Base-by-base conservation (phyloP, 2,797 vertebrate species). In the Darevskia mixta region DNA sequence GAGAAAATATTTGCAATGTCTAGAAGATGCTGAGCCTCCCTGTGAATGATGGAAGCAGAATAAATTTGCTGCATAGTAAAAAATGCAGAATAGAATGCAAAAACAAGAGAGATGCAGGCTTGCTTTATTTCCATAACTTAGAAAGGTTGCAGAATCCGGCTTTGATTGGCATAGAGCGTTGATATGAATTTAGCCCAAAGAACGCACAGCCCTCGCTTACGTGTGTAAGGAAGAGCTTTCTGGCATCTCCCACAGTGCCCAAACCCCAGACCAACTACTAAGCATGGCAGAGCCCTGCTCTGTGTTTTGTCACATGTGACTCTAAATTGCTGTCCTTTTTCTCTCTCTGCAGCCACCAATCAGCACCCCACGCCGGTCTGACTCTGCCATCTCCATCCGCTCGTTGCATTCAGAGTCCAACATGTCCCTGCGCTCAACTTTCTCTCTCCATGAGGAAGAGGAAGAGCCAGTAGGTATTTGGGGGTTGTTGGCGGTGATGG, bases 381-480 rank as follows among this genome's bases (percentile, higher is more conserved):
- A 99, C 95, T 99, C 99, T 0, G 98, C 98, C 87, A 99, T 99
- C 96, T 99, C 99, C 0, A 96, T 99, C 79, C 98, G 99, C 76
- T 99, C 99, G 0, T 95, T 99, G 90, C 99, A 99, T 93, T 99
- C 99, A 0, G 99, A 99, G 96, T 99, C 99, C 97, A 99, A 98
- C 97, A 99, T 99, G 98, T 99, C 99, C 86, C 93, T 99, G 93
- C 99, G 99, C 92, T 99, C 99, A 83, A 99, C 99, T 0, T 99
- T 99, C 96, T 99, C 99, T 0, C 97, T 99, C 92, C 99, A 99
- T 0, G 99, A 99, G 95, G 99, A 99, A 95, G 99, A 99, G 93
- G 99, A 99, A 92, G 99, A 99, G 97, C 97, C 97, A 95, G 99
- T 99, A 97, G 94, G 97, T 96, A 93, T 95, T 94, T 90, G 93